phyloP scores from a whole-genome alignment of 2,113 vertebrate species.

The Chrysemys picta region DNA sequence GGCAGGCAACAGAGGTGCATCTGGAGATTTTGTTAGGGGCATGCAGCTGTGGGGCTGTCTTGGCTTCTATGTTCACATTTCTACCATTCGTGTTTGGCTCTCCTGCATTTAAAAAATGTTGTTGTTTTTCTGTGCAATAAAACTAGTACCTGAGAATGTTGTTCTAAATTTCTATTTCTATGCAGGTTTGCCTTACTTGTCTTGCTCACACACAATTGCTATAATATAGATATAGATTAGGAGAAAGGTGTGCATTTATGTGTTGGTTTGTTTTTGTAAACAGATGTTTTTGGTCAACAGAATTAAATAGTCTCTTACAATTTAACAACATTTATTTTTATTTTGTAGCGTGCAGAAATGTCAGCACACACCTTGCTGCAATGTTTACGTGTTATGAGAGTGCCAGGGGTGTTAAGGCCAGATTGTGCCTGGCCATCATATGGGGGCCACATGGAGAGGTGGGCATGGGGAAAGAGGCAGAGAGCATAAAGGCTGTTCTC shows the following conservation, averaged over 20 bases:
- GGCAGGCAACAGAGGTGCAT: constrained; percentile 66
- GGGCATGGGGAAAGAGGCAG: neutral
- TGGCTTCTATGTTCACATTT: constrained; percentile 21
- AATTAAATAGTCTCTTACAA: neutral
- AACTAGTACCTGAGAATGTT: neutral
- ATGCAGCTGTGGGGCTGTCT: constrained; percentile 41
- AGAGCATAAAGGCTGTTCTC: neutral
- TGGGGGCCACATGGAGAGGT: neutral
- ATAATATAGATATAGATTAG: rapidly evolving
- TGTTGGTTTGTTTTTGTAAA: neutral
- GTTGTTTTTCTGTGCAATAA: constrained; percentile 4
- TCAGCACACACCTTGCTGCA: neutral
- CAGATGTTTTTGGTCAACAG: neutral
- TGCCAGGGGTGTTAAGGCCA: rapidly evolving
- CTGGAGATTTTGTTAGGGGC: constrained; percentile 65
- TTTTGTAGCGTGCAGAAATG: neutral
- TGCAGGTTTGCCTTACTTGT: neutral
- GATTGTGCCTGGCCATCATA: rapidly evolving
- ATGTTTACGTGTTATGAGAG: neutral
- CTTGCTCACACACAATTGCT: neutral
- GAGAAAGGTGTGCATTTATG: neutral
- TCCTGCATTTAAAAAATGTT: constrained; percentile 35
- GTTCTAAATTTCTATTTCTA: neutral
- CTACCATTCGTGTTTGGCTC: neutral
- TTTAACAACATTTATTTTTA: neutral